phyloP scores from a whole-genome alignment of 2,888 invertebrate species.

The Hydroisotoma schaefferi region DNA sequence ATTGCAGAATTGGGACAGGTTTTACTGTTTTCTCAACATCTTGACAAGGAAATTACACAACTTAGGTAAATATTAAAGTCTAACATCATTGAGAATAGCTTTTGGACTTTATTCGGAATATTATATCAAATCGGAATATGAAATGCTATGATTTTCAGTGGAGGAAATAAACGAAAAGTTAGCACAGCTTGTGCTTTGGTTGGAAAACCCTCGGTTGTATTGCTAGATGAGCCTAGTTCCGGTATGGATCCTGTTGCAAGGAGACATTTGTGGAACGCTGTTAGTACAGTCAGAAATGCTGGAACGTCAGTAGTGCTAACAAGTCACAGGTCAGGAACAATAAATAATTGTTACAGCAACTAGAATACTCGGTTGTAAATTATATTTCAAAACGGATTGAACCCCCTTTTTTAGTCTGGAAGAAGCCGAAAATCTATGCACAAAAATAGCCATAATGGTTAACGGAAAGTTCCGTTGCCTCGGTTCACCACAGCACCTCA shows the following conservation, averaged over 20 bases:
- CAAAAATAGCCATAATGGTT: conserved; percentile 76
- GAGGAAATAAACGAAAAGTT: conserved; percentile 50
- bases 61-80: no score
- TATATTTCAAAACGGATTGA: background rate
- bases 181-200: conserved; percentile 68
- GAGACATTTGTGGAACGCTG: conserved; percentile 73
- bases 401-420: conserved; percentile 63
- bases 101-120: no score
- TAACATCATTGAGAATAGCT: no score
- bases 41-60: conserved; percentile 59
- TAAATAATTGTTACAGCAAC: conserved; percentile 28
- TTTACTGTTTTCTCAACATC: conserved; percentile 62
- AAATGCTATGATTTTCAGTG: background rate
- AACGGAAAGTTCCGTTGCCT: conserved; percentile 70
- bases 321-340: conserved; percentile 59
- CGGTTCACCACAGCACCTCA: conserved; percentile 71
- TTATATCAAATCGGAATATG: background rate
- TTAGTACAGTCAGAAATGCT: conserved; percentile 64
- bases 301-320: conserved; percentile 76
- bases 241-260: conserved; percentile 61
- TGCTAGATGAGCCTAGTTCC: conserved; percentile 59
- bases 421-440: conserved; percentile 79
- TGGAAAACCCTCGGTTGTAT: conserved; percentile 66
- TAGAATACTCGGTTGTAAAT: no score
- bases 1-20: conserved; percentile 56